A percentile compares a stretch with the other conserved stretches of the same genome.
Evolutionary conservation across 35 echinoderm and acorn worm species (phyloP).

Genomic region (Diadema setosum): DNA sequence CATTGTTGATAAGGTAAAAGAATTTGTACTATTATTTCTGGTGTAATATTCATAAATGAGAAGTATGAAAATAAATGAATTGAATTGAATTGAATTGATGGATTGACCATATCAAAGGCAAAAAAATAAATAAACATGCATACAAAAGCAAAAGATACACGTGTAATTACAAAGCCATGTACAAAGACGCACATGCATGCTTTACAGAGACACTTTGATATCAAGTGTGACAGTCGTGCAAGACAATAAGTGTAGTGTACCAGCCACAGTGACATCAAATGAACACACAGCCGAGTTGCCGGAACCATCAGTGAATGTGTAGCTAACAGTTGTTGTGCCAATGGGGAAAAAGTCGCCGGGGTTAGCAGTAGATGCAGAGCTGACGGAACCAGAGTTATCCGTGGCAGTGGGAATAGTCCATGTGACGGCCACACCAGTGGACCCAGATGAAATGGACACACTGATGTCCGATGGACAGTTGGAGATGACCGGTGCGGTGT

Average conservation of each 20-base stretch:
- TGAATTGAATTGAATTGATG: not conserved
- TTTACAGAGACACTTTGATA: not conserved
- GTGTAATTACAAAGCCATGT: not conserved
- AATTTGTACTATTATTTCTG: not conserved
- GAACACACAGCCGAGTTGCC: not conserved
- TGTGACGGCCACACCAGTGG: constrained; percentile 1
- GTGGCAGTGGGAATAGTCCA: constrained; percentile 77
- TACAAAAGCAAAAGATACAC: not conserved
- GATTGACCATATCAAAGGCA: not conserved
- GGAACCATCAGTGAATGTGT: constrained; percentile 49
- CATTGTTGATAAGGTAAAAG: no score
- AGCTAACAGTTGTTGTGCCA: not conserved
- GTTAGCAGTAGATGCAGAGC: not conserved
- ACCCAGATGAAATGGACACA: not conserved
- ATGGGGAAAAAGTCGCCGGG: not conserved
- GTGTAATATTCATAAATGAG: no score
- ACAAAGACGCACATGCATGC: not conserved
- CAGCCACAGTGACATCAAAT: constrained; percentile 20
- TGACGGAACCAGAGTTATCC: constrained; percentile 47
- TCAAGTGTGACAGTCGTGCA: not conserved
- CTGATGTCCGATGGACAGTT: constrained; percentile 19
- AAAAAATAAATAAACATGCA: not conserved
- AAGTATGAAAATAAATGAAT: no score
- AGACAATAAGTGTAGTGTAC: not conserved
- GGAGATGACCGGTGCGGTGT: constrained; percentile 30